phyloP scores from a whole-genome alignment of 1,140 invertebrate species.

The Arctopsyche grandis region DNA sequence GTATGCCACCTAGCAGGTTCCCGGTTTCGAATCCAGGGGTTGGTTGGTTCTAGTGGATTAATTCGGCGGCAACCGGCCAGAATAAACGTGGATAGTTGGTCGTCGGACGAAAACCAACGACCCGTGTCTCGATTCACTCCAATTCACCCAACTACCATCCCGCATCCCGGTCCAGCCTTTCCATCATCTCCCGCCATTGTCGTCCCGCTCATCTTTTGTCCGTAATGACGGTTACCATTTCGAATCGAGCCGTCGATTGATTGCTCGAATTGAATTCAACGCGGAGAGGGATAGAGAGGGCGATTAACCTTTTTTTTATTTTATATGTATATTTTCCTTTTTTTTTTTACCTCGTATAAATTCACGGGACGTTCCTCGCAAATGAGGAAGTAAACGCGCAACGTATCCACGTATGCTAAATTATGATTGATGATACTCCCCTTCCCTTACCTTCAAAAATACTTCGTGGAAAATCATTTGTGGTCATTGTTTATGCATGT shows the following conservation, averaged over 20 bases:
- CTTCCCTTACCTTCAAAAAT: background rate
- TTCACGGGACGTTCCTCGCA: background rate
- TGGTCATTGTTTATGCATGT: background rate
- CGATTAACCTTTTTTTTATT: too few relatives aligned
- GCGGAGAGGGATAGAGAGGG: too few relatives aligned
- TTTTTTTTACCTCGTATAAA: too few relatives aligned
- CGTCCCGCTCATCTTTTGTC: too few relatives aligned
- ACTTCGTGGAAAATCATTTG: background rate
- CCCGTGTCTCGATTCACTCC: too few relatives aligned
- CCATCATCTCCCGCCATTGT: too few relatives aligned
- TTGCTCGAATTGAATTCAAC: too few relatives aligned
- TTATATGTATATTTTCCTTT: too few relatives aligned
- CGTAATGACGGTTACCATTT: too few relatives aligned
- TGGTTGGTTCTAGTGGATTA: background rate
- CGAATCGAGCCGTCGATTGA: too few relatives aligned
- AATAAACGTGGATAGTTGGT: background rate
- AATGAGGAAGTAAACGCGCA: background rate
- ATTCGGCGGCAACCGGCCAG: background rate
- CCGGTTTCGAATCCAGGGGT: background rate
- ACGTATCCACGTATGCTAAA: background rate
- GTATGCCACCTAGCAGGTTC: background rate
- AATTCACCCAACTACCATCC: too few relatives aligned
- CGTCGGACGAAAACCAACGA: background rate
- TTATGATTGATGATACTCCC: background rate
- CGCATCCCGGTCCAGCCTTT: too few relatives aligned